A percentile compares a stretch with the other conserved stretches of the same genome.
Evolutionary conservation across 1,140 invertebrate genomes (phyloP).

Genomic region (Delia radicum): DNA sequence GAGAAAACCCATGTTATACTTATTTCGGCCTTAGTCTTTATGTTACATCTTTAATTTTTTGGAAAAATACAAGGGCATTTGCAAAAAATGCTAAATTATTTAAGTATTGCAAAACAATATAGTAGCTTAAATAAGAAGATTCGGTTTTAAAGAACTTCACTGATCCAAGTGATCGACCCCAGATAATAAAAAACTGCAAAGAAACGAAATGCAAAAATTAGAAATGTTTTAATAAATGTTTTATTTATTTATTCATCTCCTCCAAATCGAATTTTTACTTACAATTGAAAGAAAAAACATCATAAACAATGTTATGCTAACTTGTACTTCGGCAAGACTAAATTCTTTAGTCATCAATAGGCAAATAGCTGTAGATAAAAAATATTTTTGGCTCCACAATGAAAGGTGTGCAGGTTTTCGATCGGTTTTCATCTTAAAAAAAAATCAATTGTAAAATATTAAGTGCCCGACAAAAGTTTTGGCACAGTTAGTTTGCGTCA

Average conservation of each 20-base stretch:
- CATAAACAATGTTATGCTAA: neutral
- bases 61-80: neutral
- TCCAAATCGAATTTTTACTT: too few relatives aligned
- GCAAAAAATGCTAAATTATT: neutral
- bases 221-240: too few relatives aligned
- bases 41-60: neutral
- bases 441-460: neutral
- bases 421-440: neutral
- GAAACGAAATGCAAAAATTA: too few relatives aligned
- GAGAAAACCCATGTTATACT: too few relatives aligned
- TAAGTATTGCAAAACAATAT: neutral
- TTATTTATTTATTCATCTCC: too few relatives aligned
- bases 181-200: constrained; percentile 22
- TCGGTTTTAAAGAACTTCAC: neutral
- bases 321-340: neutral
- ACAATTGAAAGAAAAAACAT: constrained; percentile 23
- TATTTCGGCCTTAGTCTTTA: too few relatives aligned
- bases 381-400: constrained; percentile 5
- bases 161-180: neutral
- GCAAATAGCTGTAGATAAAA: neutral
- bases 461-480: too few relatives aligned
- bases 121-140: neutral
- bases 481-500: too few relatives aligned
- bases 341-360: neutral
- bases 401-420: neutral